A percentile compares a stretch with the other conserved stretches of the same genome.
Conservation (phyloP, 2,113 vertebrate genomes). For the Benitochromis conjunctus region DNA sequence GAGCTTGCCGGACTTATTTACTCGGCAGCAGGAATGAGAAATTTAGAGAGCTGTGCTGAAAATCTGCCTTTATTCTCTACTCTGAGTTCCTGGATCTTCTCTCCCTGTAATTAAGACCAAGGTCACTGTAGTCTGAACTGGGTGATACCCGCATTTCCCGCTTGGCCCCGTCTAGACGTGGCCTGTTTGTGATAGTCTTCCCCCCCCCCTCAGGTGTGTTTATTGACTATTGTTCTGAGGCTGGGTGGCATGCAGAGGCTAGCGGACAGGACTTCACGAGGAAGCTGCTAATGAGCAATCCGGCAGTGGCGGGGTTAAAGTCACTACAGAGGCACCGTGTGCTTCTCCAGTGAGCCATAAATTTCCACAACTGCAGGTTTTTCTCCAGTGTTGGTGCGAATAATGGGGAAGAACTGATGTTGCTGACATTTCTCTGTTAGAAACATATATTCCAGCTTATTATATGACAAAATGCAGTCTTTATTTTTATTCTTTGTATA, state of each 20-base stretch:
- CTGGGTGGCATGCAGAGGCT: background rate
- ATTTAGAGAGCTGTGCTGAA: slow-evolving; percentile 33
- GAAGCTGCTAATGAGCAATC: background rate
- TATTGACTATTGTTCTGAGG: slow-evolving; percentile 23
- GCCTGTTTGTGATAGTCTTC: background rate
- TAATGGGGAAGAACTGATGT: background rate
- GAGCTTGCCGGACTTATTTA: slow-evolving; percentile 30
- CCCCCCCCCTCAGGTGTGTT: slow-evolving; percentile 1
- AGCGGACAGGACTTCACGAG: background rate
- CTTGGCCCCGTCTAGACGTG: background rate
- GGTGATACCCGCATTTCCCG: background rate
- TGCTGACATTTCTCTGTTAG: background rate
- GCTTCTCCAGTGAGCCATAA: background rate
- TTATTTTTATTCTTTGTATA: background rate
- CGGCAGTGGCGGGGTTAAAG: background rate
- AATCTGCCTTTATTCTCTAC: slow-evolving; percentile 1
- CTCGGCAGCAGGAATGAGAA: slow-evolving; percentile 24
- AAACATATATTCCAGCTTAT: background rate
- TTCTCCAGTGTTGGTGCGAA: background rate
- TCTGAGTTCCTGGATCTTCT: background rate
- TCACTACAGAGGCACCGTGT: background rate
- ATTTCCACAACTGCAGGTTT: background rate
- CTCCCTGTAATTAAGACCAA: background rate
- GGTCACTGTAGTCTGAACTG: background rate
- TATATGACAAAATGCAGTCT: background rate